Evolutionary conservation across 2,888 invertebrate species (phyloP), one percentile per base, ranked within the genome.

Genomic region (Idaea biselata): DNA sequence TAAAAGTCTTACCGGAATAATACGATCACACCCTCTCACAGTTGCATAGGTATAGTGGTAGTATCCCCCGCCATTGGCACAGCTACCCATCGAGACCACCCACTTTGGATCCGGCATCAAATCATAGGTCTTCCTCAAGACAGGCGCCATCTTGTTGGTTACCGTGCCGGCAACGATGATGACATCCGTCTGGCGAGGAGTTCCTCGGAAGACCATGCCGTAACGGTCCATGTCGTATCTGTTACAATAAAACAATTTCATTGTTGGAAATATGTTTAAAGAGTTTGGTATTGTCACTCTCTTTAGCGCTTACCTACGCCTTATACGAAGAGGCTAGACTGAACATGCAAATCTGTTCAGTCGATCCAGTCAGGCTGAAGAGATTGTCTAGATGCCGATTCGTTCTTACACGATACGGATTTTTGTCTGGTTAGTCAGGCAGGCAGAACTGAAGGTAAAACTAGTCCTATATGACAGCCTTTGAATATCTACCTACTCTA

Each of bases 71-170:
- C 99, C 99, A 85, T 99, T 99, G 11, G 99, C 99, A 90, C 99
- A 99, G 82, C 98, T 99, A 55, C 99, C 99, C 99, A 99, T 99
- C 0, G 99, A 99, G 79, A 99, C 97, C 14, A 99, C 99, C 97
- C 98, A 99, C 75, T 96, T 94, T 0, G 99, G 99, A 68, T 98
- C 97, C 16, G 97, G 96, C 99, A 99, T 99, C 94, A 98, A 96
- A 93, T 99, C 99, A 80, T 98, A 99, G 16, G 99, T 97, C 92
- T 97, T 98, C 67, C 99, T 94, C 18, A 99, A 90, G 18, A 98
- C 96, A 5, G 99, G 99, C 60, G 99, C 99, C 99, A 99, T 99
- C 93, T 99, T 99, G 91, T 99, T 99, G 59, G 99, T 99, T 60
- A 99, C 93, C 0, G 99, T 99, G 16, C 99, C 99, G 60, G 99